A percentile compares a stretch with the other conserved stretches of the same genome.
Evolutionary conservation across 2,888 invertebrate species (phyloP).

Genomic region (Hypomecis atomaria): DNA sequence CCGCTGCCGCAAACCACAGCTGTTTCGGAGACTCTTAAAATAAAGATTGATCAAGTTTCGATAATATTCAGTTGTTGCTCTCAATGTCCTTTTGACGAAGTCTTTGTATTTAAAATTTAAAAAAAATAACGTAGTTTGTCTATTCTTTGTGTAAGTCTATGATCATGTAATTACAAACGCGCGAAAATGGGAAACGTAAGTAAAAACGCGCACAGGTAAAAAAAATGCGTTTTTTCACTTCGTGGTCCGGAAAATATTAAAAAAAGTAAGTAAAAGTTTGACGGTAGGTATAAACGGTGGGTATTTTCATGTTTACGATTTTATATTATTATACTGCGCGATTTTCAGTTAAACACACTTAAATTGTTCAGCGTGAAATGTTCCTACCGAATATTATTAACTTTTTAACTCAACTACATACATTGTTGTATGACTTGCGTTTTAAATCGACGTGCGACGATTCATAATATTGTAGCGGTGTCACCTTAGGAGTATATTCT

Average conservation of each 20-base stretch:
- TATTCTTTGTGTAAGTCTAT: conserved; percentile 35
- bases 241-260: conserved; percentile 41
- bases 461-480: too few species aligned
- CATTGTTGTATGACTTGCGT: too few species aligned
- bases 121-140: conserved; percentile 34
- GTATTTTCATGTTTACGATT: conserved; percentile 49
- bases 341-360: conserved; percentile 7
- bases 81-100: conserved; percentile 3
- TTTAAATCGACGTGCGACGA: too few species aligned
- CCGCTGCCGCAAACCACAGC: too few species aligned
- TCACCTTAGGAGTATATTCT: too few species aligned
- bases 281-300: conserved; percentile 72
- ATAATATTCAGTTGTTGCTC: conserved; percentile 4
- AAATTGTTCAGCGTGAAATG: conserved; percentile 1
- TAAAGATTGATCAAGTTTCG: neutral
- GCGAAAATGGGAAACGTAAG: conserved; percentile 39
- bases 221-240: conserved; percentile 33
- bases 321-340: conserved; percentile 34
- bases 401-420: too few species aligned
- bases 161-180: conserved; percentile 28
- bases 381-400: neutral
- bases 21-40: neutral
- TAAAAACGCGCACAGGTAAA: conserved; percentile 45
- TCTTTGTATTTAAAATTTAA: conserved; percentile 17
- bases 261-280: conserved; percentile 46